Evolutionary conservation across 2,888 invertebrate genomes (phyloP).

Genomic region (Belgica antarctica): DNA sequence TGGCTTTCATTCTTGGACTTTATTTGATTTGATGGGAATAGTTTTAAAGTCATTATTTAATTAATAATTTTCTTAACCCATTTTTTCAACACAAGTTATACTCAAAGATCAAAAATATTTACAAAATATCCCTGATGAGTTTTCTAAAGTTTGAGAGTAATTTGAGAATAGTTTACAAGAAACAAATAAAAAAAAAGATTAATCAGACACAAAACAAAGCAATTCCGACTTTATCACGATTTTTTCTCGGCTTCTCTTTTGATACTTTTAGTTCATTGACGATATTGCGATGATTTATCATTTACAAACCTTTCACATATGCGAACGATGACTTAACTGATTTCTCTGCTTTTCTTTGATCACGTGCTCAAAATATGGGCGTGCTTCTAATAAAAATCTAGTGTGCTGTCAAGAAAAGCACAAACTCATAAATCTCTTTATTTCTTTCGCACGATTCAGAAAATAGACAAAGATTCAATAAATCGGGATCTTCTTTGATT

Average conservation of each 20-base stretch:
- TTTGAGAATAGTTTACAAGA: too few species aligned
- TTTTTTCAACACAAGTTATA: too few species aligned
- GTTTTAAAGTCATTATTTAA: too few species aligned
- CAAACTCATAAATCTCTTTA: conserved; percentile 17
- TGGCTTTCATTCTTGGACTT: too few species aligned
- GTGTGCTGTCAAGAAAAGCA: neutral
- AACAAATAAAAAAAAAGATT: too few species aligned
- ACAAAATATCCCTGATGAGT: too few species aligned
- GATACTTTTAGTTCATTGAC: neutral
- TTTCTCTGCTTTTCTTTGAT: neutral
- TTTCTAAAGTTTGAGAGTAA: too few species aligned
- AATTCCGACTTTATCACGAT: neutral
- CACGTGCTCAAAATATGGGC: neutral
- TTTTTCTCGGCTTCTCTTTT: neutral
- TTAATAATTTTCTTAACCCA: too few species aligned
- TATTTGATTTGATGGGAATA: too few species aligned
- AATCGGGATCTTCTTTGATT: too few species aligned
- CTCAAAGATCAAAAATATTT: too few species aligned
- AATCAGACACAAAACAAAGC: conserved; percentile 17
- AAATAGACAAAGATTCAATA: too few species aligned
- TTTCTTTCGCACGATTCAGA: conserved; percentile 10
- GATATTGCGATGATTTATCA: neutral
- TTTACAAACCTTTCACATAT: conserved; percentile 13
- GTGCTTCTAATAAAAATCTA: neutral
- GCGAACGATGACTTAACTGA: conserved; percentile 11